Evolutionary conservation across 2,888 invertebrate genomes (phyloP).

Genomic region (Tetrapedia diversipes): DNA sequence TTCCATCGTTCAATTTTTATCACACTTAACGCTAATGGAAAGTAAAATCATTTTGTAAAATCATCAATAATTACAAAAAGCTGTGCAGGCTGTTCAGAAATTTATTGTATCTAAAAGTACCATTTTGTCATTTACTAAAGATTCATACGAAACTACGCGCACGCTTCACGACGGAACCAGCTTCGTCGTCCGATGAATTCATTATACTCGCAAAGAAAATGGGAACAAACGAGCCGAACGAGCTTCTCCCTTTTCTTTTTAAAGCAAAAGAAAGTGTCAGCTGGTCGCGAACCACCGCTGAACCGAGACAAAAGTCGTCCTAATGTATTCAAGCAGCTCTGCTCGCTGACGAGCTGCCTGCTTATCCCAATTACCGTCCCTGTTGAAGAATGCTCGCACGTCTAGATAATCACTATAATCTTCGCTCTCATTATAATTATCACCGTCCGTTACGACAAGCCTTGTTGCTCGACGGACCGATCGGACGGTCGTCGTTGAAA

Average conservation of each 20-base stretch:
- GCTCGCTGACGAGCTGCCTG: constrained; percentile 32
- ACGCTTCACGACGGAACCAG: constrained; percentile 27
- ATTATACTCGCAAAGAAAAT: constrained; percentile 6
- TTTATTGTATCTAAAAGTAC: no score
- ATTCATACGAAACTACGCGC: constrained; percentile 47
- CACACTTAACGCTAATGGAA: no score
- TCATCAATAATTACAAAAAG: no score
- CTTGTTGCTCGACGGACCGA: constrained; percentile 26
- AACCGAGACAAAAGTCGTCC: constrained; percentile 69
- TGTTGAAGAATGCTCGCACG: constrained; percentile 55
- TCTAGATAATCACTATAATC: constrained; percentile 76
- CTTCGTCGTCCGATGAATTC: constrained; percentile 16
- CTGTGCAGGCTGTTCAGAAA: no score
- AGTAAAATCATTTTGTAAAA: no score
- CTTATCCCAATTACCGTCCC: constrained; percentile 56
- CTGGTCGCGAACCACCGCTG: constrained; percentile 12
- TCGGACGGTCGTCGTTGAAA: constrained; percentile 35
- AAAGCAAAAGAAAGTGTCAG: constrained; percentile 25
- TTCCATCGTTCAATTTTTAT: no score
- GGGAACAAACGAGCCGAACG: background rate
- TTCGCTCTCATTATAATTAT: constrained; percentile 77
- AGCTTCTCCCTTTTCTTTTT: no score
- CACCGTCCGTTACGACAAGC: constrained; percentile 68
- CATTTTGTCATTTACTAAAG: constrained; percentile 7
- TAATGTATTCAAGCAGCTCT: constrained; percentile 71